Conservation (phyloP, 2,888 invertebrate species). For the Epinotia demarniana region DNA sequence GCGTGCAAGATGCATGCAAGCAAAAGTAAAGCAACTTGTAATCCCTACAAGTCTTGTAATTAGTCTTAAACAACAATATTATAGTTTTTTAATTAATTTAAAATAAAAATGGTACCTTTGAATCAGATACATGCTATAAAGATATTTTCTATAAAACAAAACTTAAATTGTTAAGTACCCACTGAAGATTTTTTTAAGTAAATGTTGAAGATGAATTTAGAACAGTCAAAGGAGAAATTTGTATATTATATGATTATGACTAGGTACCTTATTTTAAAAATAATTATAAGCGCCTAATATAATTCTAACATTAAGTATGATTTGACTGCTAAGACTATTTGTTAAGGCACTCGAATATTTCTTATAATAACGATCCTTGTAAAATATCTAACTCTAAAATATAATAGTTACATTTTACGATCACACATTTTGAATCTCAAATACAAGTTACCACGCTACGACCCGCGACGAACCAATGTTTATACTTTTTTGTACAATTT, state of each 20-base stretch:
- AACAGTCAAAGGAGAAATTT: background rate
- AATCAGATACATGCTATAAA: no score
- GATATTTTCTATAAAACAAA: no score
- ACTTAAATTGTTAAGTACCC: no score
- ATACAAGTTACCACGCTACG: background rate
- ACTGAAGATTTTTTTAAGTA: background rate
- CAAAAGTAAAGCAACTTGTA: constrained; percentile 22
- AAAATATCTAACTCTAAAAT: background rate
- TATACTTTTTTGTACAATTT: no score
- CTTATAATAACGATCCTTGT: background rate
- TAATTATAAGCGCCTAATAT: background rate
- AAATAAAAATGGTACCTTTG: background rate
- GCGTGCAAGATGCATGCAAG: no score
- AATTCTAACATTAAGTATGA: constrained; percentile 2
- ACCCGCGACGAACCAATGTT: no score
- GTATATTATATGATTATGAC: background rate
- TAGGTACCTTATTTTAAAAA: background rate
- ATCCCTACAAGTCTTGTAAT: constrained; percentile 25
- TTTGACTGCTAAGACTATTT: constrained; percentile 20
- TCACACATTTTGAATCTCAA: background rate
- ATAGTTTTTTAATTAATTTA: background rate
- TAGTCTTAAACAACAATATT: background rate
- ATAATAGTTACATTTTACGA: background rate
- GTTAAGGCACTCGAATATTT: constrained; percentile 23
- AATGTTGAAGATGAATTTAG: background rate